Percentiles rank a stretch among this genome's conserved stretches.
Evolutionary conservation across 2,113 vertebrate genomes (phyloP).

Genomic region (Myotis yumanensis): DNA sequence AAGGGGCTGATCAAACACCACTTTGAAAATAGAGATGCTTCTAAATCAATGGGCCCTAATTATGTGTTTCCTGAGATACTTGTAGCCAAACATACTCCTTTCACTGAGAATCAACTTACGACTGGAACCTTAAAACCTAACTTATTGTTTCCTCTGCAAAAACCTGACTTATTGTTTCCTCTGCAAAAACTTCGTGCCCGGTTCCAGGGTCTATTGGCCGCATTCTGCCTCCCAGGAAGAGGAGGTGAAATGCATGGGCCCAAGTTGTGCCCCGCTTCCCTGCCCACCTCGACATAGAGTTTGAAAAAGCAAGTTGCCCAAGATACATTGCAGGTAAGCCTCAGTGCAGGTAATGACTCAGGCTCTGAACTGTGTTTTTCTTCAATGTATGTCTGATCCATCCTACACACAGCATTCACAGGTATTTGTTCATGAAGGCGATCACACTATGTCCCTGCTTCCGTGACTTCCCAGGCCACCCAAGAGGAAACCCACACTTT

Average conservation of each 20-base stretch:
- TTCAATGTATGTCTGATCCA: neutral
- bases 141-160: neutral
- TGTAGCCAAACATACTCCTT: neutral
- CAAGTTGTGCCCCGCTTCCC: neutral
- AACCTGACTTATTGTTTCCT: neutral
- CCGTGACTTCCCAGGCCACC: neutral
- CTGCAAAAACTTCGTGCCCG: neutral
- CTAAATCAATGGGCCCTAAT: neutral
- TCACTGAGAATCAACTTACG: neutral
- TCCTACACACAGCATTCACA: neutral
- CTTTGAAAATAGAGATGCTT: constrained; percentile 59
- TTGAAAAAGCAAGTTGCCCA: neutral
- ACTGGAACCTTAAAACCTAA: neutral
- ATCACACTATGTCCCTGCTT: neutral
- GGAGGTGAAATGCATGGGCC: neutral
- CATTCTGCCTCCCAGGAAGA: neutral
- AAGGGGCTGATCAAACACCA: constrained; percentile 46
- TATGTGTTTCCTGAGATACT: neutral
- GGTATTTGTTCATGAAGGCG: neutral
- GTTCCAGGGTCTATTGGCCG: neutral
- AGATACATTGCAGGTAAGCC: too few species aligned
- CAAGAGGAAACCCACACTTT: neutral
- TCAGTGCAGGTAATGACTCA: neutral
- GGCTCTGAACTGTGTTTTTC: neutral
- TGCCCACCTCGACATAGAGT: neutral